phyloP scores from a whole-genome alignment of 2,888 invertebrate species.

The Xylota sylvarum region DNA sequence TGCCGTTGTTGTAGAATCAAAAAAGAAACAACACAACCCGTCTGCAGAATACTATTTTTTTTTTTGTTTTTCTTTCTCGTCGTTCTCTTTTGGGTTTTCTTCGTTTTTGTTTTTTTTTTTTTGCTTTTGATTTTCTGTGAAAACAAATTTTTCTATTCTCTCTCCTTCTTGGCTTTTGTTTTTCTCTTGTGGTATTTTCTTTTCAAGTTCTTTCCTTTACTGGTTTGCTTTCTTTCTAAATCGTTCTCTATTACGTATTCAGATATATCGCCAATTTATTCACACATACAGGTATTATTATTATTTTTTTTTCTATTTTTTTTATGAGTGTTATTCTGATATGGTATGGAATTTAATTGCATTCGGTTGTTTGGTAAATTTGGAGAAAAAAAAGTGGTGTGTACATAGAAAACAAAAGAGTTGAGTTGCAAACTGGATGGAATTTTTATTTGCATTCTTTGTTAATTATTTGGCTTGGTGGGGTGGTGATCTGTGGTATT shows the following conservation, averaged over 20 bases:
- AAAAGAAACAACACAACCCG: background rate
- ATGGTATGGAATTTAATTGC: constrained; percentile 72
- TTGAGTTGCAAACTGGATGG: constrained; percentile 58
- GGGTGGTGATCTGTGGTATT: background rate
- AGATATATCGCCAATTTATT: constrained; percentile 66
- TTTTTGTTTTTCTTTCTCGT: constrained; percentile 18
- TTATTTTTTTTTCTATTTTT: constrained; percentile 25
- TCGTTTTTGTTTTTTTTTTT: constrained; percentile 37
- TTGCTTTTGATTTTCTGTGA: constrained; percentile 44
- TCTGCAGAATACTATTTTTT: constrained; percentile 8
- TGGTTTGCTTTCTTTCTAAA: constrained; percentile 66
- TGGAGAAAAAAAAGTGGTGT: constrained; percentile 10
- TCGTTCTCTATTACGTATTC: constrained; percentile 70
- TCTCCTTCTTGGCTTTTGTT: background rate
- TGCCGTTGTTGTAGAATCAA: constrained; percentile 43
- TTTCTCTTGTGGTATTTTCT: constrained; percentile 50
- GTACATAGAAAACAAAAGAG: constrained; percentile 63
- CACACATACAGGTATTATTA: constrained; percentile 13
- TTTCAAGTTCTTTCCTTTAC: constrained; percentile 42
- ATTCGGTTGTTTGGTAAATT: constrained; percentile 56
- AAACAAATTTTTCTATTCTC: constrained; percentile 47
- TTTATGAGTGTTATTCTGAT: constrained; percentile 64
- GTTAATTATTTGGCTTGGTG: constrained; percentile 6
- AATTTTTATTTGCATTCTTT: constrained; percentile 47
- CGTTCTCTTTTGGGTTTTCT: constrained; percentile 14